Conservation (phyloP, 2,888 invertebrate genomes). For the Helicoverpa assulta region DNA sequence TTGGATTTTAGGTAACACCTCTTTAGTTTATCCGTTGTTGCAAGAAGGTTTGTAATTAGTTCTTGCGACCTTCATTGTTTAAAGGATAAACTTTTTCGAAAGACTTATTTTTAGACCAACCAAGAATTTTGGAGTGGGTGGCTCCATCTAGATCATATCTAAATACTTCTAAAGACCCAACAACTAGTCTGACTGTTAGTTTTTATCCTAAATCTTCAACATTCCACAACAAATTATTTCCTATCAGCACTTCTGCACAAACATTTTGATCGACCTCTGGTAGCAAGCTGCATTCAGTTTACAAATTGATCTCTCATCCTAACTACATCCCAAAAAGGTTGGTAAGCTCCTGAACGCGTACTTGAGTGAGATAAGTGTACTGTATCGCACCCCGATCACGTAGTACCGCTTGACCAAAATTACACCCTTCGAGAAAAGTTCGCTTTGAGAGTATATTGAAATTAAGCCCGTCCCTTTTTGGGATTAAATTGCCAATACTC, state of each 20-base stretch:
- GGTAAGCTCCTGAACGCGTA: slow-evolving; percentile 36
- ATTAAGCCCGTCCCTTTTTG: slow-evolving; percentile 44
- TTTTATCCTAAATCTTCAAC: too few species aligned
- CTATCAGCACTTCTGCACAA: too few species aligned
- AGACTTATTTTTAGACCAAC: too few species aligned
- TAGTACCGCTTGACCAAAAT: slow-evolving; percentile 72
- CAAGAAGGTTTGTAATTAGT: neutral
- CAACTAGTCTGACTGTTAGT: too few species aligned
- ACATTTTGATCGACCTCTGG: neutral
- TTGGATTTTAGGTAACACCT: slow-evolving; percentile 6
- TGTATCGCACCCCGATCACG: slow-evolving; percentile 76
- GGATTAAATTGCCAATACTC: slow-evolving; percentile 17
- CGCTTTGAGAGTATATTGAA: slow-evolving; percentile 27
- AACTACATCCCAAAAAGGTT: slow-evolving; percentile 40
- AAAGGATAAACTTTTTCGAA: neutral
- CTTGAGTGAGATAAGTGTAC: slow-evolving; percentile 53
- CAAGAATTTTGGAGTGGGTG: too few species aligned
- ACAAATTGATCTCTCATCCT: slow-evolving; percentile 21
- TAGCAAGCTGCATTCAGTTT: slow-evolving; percentile 26
- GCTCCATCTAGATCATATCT: too few species aligned
- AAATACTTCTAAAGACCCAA: too few species aligned
- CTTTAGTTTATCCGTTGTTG: neutral
- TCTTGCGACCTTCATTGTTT: neutral
- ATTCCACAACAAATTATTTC: too few species aligned
- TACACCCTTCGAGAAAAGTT: slow-evolving; percentile 58